Evolutionary conservation across 2,888 invertebrate genomes (phyloP), one percentile per base, ranked within the genome.

Genomic region (Salticus scenicus): DNA sequence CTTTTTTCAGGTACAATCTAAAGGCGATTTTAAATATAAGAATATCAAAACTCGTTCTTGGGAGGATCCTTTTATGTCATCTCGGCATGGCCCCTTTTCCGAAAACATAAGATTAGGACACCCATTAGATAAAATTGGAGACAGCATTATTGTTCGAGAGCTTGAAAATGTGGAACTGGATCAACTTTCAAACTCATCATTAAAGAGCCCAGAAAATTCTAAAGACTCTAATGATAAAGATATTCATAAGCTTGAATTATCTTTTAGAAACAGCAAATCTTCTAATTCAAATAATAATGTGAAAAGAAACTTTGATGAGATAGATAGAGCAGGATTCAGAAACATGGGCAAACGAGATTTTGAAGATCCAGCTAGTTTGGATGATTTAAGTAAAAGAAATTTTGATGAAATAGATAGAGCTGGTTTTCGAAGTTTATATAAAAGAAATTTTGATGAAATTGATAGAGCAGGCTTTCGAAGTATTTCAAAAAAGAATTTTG

Each of bases 311-410:
- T 83, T 83, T 41, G 83, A 77, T 89, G 92, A 92, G 88, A 92
- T 92, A 82, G 92, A 92, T 88, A 90, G 91, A 2, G 64, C 63
- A 14, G 76, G 72, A 1, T 75, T 76, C 27, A 63, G 33, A 20
- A 28, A 17, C 4, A 33, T 80, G n/a, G 72, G 66, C 7, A 86
- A 86, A 71, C 69, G 71, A n/a, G 75, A 71, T 51, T 86, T 86
- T 47, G 86, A 86, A 64, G 86, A 80, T 1, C n/a, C n/a, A n/a
- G n/a, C n/a, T n/a, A n/a, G n/a, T n/a, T n/a, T n/a, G n/a, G 37
- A 37, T 10, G 37, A 7, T 7, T 37, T 37, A 10, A 37, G 37
- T 12, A 86, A 86, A 66, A 70, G 71, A 12, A 81, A 71, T 51
- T 86, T 86, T 47, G 86, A 86, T 64, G 86, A 80, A 33, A 86